Percentiles rank a stretch among this genome's conserved stretches.
These are phyloP conservation scores for Acromyrmex charruanus DNA, from an alignment of 1,140 invertebrate species.

Conservation along the genomic window DNA sequence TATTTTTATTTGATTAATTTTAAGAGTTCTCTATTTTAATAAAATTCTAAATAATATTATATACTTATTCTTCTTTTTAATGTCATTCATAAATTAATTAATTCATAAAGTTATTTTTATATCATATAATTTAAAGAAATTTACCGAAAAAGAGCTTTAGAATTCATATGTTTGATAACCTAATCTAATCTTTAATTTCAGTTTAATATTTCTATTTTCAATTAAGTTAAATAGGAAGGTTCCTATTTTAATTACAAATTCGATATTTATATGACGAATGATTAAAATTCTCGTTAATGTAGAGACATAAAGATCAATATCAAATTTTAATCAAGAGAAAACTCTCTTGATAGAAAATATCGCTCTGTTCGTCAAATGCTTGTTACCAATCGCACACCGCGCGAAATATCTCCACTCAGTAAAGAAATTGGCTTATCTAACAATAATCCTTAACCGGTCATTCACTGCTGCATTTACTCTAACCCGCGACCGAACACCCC, in stretches of 20 bases:
- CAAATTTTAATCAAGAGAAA: background rate
- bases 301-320: background rate
- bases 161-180: no score
- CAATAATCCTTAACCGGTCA: conserved; percentile 53
- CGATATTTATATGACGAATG: no score
- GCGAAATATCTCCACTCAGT: conserved; percentile 16
- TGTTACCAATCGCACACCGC: background rate
- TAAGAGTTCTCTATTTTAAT: background rate
- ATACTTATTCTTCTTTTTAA: no score
- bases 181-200: no score
- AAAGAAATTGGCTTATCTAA: conserved; percentile 33
- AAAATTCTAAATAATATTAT: background rate
- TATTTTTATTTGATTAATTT: background rate
- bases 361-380: background rate
- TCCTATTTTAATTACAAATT: no score
- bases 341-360: background rate
- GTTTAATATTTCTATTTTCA: no score
- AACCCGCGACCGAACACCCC: conserved; percentile 37
- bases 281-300: no score
- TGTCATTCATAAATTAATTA: no score
- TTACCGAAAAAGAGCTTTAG: no score
- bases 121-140: no score
- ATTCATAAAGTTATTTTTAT: no score
- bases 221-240: no score
- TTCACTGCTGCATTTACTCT: conserved; percentile 40